Conservation (phyloP, 2,888 invertebrate species). For the Allophyes oxyacanthae region DNA sequence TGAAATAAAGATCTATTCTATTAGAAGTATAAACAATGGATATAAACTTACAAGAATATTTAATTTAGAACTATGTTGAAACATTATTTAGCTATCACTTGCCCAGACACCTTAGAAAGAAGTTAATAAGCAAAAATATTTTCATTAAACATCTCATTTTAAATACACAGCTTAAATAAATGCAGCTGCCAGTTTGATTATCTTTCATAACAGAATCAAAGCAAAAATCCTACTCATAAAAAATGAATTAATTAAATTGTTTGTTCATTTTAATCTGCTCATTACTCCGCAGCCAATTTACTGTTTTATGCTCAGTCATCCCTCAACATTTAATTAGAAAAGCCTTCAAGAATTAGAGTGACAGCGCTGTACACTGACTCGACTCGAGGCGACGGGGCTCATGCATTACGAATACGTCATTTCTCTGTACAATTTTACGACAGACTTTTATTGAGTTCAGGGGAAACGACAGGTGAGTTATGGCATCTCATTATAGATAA, state of each 20-base stretch:
- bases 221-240: slow-evolving; percentile 32
- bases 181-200: slow-evolving; percentile 29
- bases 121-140: slow-evolving; percentile 22
- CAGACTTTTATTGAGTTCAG: slow-evolving; percentile 53
- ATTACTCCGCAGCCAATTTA: slow-evolving; percentile 39
- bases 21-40: no score
- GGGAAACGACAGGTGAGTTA: slow-evolving; percentile 49
- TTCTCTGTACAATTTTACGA: slow-evolving; percentile 48
- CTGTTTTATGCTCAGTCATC: slow-evolving; percentile 44
- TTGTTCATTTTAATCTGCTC: slow-evolving; percentile 45
- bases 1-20: no score
- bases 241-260: slow-evolving; percentile 34
- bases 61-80: no score
- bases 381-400: slow-evolving; percentile 36
- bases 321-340: slow-evolving; percentile 50
- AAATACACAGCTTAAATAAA: slow-evolving; percentile 21
- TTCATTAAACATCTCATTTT: no score
- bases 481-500: slow-evolving; percentile 35
- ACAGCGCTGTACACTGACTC: slow-evolving; percentile 33
- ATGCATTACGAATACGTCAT: slow-evolving; percentile 54
- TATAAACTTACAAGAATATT: no score
- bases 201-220: slow-evolving; percentile 27
- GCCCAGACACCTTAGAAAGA: slow-evolving; percentile 5
- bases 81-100: not conserved
- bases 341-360: slow-evolving; percentile 47